These are phyloP conservation scores for Anoplopoma fimbria DNA, from an alignment of 2,113 vertebrate genomes.

Conservation along the genomic window DNA sequence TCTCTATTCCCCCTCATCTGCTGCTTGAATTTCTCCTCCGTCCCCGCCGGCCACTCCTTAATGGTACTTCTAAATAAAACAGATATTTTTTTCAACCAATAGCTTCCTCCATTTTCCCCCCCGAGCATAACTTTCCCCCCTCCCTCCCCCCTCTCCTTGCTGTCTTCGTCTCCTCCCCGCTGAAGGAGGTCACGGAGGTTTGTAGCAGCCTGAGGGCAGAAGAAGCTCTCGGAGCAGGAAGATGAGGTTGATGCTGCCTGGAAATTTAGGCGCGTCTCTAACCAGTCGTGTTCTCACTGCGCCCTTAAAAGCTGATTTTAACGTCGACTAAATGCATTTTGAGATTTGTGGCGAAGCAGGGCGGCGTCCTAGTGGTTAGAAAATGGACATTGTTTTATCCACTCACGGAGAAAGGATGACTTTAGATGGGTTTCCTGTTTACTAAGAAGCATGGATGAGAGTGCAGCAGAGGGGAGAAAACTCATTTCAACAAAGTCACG, in stretches of 20 bases:
- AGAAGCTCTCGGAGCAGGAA: constrained; percentile 9
- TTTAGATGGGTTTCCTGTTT: constrained; percentile 2
- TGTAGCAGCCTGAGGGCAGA: constrained; percentile 41
- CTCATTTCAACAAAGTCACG: too few species aligned
- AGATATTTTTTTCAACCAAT: background rate
- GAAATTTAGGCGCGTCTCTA: background rate
- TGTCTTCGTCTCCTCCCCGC: background rate
- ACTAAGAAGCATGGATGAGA: background rate
- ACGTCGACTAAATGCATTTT: background rate
- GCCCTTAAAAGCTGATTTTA: constrained; percentile 1
- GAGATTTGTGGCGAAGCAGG: background rate
- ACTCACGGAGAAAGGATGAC: background rate
- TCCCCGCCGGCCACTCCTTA: background rate
- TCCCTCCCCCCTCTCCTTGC: background rate
- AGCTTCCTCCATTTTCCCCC: background rate
- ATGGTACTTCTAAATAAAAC: constrained; percentile 1
- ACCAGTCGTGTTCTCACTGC: background rate
- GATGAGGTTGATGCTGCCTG: constrained; percentile 18
- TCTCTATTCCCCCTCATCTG: constrained; percentile 10
- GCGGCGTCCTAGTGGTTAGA: background rate
- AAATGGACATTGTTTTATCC: background rate
- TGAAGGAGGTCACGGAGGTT: constrained; percentile 60
- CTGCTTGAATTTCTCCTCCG: constrained; percentile 10
- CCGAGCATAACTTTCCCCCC: constrained; percentile 6
- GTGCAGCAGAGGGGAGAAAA: background rate